A percentile compares a stretch with the other conserved stretches of the same genome.
These are phyloP conservation scores for Neoascia interrupta DNA, from an alignment of 2,888 invertebrate species.

Conservation along the genomic window DNA sequence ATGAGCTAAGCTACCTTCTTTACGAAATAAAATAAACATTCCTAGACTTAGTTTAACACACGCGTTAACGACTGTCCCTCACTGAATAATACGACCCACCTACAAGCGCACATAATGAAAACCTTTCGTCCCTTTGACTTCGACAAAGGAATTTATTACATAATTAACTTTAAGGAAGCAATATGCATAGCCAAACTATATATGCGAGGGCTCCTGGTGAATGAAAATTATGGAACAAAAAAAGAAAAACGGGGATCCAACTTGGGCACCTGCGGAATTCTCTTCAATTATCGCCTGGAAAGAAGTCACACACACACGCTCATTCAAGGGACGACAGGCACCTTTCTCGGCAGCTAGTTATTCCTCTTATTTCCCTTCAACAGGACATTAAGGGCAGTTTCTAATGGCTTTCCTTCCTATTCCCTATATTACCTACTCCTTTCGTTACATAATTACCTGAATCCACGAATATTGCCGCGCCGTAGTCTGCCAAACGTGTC, in stretches of 20 bases:
- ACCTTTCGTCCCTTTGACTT: constrained; percentile 9
- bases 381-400: constrained; percentile 68
- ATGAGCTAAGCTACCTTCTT: neutral
- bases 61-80: constrained; percentile 44
- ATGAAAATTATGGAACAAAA: neutral
- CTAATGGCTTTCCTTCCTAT: constrained; percentile 56
- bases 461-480: constrained; percentile 53
- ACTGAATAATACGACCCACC: constrained; percentile 8
- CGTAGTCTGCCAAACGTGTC: constrained; percentile 26
- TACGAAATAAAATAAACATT: constrained; percentile 46
- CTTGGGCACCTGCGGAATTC: constrained; percentile 59
- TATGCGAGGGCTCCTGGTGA: constrained; percentile 15
- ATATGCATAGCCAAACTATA: neutral
- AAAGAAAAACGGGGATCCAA: constrained; percentile 32
- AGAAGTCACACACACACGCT: constrained; percentile 7
- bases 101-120: constrained; percentile 10
- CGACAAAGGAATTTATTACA: constrained; percentile 59
- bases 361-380: too few relatives aligned
- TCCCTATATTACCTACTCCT: neutral
- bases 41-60: constrained; percentile 43
- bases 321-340: neutral
- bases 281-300: constrained; percentile 59
- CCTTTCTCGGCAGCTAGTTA: too few relatives aligned
- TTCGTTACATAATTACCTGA: constrained; percentile 53
- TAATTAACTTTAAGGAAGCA: constrained; percentile 59